Evolutionary conservation across 1,140 invertebrate genomes (phyloP).

Genomic region (Brachionus plicatilis): DNA sequence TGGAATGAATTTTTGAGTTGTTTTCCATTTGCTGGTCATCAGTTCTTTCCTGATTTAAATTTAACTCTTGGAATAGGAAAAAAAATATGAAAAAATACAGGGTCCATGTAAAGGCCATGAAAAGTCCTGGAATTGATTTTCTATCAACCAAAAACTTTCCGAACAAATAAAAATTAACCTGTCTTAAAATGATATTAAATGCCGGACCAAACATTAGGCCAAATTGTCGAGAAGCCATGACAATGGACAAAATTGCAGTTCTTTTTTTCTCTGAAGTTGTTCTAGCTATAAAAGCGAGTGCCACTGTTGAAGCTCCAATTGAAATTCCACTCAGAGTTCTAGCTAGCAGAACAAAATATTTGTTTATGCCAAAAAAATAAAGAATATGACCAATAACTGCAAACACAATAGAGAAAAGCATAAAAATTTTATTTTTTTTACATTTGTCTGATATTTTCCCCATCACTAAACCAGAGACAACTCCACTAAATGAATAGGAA

Average conservation of each 20-base stretch:
- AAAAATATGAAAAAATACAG: background rate
- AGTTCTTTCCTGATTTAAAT: background rate
- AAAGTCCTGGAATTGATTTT: conserved; percentile 27
- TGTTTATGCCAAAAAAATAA: conserved; percentile 43
- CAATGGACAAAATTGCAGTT: conserved; percentile 42
- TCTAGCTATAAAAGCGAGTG: conserved; percentile 43
- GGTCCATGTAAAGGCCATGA: conserved; percentile 28
- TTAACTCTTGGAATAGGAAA: conserved; percentile 14
- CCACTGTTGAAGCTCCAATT: conserved; percentile 20
- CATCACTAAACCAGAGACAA: conserved; percentile 43
- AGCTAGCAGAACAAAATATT: conserved; percentile 43
- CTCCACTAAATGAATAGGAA: conserved; percentile 43
- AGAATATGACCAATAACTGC: conserved; percentile 43
- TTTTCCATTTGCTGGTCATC: background rate
- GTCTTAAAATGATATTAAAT: conserved; percentile 44
- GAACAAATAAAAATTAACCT: conserved; percentile 42
- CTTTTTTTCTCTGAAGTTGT: conserved; percentile 43
- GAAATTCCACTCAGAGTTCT: conserved; percentile 42
- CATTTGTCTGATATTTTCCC: conserved; percentile 43
- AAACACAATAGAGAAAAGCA: conserved; percentile 43
- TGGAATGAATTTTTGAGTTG: background rate
- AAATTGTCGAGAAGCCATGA: conserved; percentile 43
- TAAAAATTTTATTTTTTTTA: conserved; percentile 41
- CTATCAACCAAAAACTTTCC: conserved; percentile 15
- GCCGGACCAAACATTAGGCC: conserved; percentile 45